Percentiles rank a stretch among this genome's conserved stretches.
phyloP scores from a whole-genome alignment of 2,888 invertebrate species.

The Nomada flava region DNA sequence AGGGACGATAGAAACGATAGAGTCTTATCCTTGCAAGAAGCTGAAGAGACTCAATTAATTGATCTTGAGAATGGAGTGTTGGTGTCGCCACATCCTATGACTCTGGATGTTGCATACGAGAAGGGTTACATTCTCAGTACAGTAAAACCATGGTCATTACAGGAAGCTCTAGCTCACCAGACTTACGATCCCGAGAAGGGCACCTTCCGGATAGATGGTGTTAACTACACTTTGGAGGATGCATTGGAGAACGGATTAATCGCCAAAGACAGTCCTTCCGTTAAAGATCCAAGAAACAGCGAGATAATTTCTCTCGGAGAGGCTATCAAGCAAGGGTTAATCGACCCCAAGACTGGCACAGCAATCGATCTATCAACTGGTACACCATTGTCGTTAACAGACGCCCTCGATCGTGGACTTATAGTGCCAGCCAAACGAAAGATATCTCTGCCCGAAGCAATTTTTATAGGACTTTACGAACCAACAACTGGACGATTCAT shows the following conservation, averaged over 20 bases:
- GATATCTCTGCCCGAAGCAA: conserved; percentile 94
- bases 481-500: conserved; percentile 93
- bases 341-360: conserved; percentile 92
- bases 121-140: conserved; percentile 93
- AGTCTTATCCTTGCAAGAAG: conserved; percentile 89
- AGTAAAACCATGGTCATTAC: conserved; percentile 92
- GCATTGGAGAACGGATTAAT: conserved; percentile 91
- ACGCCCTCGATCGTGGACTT: conserved; percentile 93
- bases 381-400: conserved; percentile 90
- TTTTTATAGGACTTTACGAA: conserved; percentile 96
- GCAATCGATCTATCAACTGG: conserved; percentile 91
- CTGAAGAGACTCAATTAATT: conserved; percentile 89
- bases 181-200: conserved; percentile 92
- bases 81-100: conserved; percentile 88
- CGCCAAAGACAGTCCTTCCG: conserved; percentile 90
- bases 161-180: conserved; percentile 92
- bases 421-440: conserved; percentile 93
- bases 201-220: conserved; percentile 89
- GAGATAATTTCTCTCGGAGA: conserved; percentile 92
- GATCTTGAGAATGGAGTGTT: conserved; percentile 90
- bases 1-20: conserved; percentile 90
- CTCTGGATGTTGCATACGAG: conserved; percentile 91
- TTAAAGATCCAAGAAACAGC: conserved; percentile 92
- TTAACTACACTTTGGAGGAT: conserved; percentile 89
- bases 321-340: conserved; percentile 90